These are phyloP conservation scores for Gila robusta DNA, from an alignment of 2,797 vertebrate genomes.

Conservation along the genomic window DNA sequence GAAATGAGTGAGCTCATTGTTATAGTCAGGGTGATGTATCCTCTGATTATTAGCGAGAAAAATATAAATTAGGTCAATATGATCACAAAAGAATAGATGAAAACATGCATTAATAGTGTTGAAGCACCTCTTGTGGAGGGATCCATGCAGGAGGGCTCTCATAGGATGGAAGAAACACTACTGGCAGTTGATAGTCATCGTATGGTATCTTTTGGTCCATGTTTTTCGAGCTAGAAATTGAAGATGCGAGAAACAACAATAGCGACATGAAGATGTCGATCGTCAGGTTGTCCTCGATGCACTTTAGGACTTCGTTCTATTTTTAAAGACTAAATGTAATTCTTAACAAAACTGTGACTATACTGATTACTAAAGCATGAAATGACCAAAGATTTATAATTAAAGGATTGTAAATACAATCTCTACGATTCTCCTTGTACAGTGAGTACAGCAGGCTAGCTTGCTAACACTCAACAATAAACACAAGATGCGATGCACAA, in stretches of 20 bases:
- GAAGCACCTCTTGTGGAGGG: slow-evolving; percentile 87
- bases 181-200: slow-evolving; percentile 90
- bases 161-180: slow-evolving; percentile 93
- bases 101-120: neutral
- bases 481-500: neutral
- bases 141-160: slow-evolving; percentile 97
- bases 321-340: neutral
- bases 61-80: neutral
- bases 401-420: neutral
- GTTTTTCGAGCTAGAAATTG: slow-evolving; percentile 47
- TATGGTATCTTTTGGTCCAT: slow-evolving; percentile 91
- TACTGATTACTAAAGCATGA: neutral
- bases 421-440: neutral
- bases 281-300: neutral
- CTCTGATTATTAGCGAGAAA: slow-evolving; percentile 76
- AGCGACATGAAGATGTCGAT: neutral
- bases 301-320: neutral
- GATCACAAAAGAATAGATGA: neutral
- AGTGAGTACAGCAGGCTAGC: slow-evolving; percentile 11
- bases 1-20: slow-evolving; percentile 96
- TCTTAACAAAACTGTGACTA: neutral
- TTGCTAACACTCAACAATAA: slow-evolving; percentile 26
- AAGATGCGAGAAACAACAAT: neutral
- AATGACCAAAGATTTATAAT: neutral
- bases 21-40: slow-evolving; percentile 94